Evolutionary conservation across 1,140 invertebrate genomes (phyloP).

Genomic region (Notospermus geniculatus): DNA sequence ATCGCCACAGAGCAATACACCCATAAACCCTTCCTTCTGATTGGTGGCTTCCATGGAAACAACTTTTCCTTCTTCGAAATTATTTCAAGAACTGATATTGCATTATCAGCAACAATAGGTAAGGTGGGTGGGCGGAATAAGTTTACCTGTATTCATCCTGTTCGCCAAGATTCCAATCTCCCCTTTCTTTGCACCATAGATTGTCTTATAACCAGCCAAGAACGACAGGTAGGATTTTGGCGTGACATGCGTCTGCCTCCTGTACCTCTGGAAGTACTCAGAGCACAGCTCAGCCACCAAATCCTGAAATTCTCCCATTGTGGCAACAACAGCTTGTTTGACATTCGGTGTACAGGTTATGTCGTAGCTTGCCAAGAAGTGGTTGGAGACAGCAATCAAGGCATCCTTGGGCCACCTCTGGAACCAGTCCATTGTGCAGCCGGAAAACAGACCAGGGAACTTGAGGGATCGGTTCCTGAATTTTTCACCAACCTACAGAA

Average conservation of each 20-base stretch:
- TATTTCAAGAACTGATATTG: not conserved
- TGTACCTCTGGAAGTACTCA: slow-evolving; percentile 92
- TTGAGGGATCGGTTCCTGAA: slow-evolving; percentile 77
- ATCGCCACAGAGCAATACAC: not conserved
- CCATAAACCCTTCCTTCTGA: not conserved
- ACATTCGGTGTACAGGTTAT: slow-evolving; percentile 81
- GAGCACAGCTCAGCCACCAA: slow-evolving; percentile 81
- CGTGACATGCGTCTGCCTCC: slow-evolving; percentile 92
- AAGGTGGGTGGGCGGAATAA: too few species aligned
- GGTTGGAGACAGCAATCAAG: slow-evolving; percentile 84
- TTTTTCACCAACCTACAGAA: slow-evolving; percentile 56
- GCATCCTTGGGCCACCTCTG: slow-evolving; percentile 97
- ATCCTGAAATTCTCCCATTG: slow-evolving; percentile 75
- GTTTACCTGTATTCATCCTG: slow-evolving; percentile 85
- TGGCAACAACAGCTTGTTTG: slow-evolving; percentile 80
- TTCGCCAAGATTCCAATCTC: slow-evolving; percentile 85
- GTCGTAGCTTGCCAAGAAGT: slow-evolving; percentile 85
- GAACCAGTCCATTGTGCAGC: slow-evolving; percentile 97
- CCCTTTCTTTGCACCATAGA: slow-evolving; percentile 83
- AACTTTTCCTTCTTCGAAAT: not conserved
- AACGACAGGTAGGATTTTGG: slow-evolving; percentile 97
- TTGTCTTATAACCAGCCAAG: slow-evolving; percentile 90
- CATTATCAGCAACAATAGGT: too few species aligned
- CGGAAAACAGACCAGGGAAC: slow-evolving; percentile 93
- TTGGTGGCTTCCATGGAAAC: not conserved